Percentiles rank a stretch among this genome's conserved stretches.
These are phyloP conservation scores for Cecidostiba fungosa DNA, from an alignment of 2,888 invertebrate species.

Conservation along the genomic window DNA sequence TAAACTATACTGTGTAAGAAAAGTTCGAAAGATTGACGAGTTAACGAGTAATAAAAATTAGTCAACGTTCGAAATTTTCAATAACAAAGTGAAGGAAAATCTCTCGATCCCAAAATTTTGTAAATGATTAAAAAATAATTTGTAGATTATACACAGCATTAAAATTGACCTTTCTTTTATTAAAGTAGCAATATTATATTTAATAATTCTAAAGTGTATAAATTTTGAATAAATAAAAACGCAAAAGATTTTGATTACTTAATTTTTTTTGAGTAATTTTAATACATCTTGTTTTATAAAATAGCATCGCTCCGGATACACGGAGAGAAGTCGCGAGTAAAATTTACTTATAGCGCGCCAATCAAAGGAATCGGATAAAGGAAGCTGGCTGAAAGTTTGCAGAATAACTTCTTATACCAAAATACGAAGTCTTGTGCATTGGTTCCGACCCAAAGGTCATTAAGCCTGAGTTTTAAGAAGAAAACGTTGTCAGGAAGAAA, in stretches of 20 bases:
- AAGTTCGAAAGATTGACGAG: constrained; percentile 39
- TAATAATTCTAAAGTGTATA: background rate
- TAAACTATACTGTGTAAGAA: constrained; percentile 26
- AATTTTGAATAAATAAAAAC: background rate
- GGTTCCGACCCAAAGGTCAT: too few species aligned
- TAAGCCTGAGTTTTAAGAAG: too few species aligned
- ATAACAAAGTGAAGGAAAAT: constrained; percentile 34
- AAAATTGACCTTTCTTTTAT: background rate
- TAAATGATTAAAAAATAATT: constrained; percentile 51
- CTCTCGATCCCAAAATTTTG: constrained; percentile 27
- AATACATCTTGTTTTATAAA: background rate
- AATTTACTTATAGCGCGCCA: too few species aligned
- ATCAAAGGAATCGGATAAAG: too few species aligned
- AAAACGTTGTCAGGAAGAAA: too few species aligned
- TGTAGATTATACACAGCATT: background rate
- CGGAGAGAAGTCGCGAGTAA: too few species aligned
- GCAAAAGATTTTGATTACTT: background rate
- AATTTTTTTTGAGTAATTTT: too few species aligned
- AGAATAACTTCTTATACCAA: too few species aligned
- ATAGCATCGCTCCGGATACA: background rate
- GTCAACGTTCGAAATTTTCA: constrained; percentile 43
- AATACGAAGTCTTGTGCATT: too few species aligned
- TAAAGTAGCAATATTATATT: background rate
- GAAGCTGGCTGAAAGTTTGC: too few species aligned
- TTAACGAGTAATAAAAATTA: constrained; percentile 34